phyloP scores from a whole-genome alignment of 2,113 vertebrate species.

The Proterorhinus semilunaris region DNA sequence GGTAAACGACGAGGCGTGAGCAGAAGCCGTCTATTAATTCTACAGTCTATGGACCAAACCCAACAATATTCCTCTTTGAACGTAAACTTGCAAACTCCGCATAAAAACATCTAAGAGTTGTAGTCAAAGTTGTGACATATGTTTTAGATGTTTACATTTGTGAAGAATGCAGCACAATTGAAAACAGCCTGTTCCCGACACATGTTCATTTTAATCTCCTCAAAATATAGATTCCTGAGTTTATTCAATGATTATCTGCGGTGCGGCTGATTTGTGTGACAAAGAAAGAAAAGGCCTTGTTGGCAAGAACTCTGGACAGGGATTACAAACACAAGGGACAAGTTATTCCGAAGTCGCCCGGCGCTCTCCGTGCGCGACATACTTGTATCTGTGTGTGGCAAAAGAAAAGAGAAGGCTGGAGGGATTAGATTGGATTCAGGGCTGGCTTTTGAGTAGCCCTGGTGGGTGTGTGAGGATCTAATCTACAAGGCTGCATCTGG shows the following conservation, averaged over 20 bases:
- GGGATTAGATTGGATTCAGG: slow-evolving; percentile 66
- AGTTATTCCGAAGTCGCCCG: slow-evolving; percentile 41
- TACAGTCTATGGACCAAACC: not conserved
- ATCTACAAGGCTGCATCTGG: slow-evolving; percentile 72
- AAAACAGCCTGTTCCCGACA: slow-evolving; percentile 37
- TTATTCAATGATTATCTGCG: slow-evolving; percentile 53
- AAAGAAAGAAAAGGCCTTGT: slow-evolving; percentile 51
- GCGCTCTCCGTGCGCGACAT: slow-evolving; percentile 26
- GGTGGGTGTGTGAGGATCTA: slow-evolving; percentile 59
- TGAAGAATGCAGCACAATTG: slow-evolving; percentile 32
- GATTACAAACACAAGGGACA: slow-evolving; percentile 63
- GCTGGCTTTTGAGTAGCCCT: slow-evolving; percentile 65
- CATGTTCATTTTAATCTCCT: slow-evolving; percentile 46
- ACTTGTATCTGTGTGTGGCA: slow-evolving; percentile 52
- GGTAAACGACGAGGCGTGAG: too few species aligned
- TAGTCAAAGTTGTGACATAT: slow-evolving; percentile 28
- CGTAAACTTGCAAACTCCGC: not conserved
- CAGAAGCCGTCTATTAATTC: too few species aligned
- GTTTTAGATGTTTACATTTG: slow-evolving; percentile 50
- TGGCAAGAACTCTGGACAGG: slow-evolving; percentile 51
- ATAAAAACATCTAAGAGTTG: slow-evolving; percentile 4
- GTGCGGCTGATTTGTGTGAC: slow-evolving; percentile 64
- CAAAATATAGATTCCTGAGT: slow-evolving; percentile 33
- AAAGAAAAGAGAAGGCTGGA: slow-evolving; percentile 55
- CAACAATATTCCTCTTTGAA: not conserved